Evolutionary conservation across 2,113 vertebrate species (phyloP).

Genomic region (Pristiophorus japonicus): DNA sequence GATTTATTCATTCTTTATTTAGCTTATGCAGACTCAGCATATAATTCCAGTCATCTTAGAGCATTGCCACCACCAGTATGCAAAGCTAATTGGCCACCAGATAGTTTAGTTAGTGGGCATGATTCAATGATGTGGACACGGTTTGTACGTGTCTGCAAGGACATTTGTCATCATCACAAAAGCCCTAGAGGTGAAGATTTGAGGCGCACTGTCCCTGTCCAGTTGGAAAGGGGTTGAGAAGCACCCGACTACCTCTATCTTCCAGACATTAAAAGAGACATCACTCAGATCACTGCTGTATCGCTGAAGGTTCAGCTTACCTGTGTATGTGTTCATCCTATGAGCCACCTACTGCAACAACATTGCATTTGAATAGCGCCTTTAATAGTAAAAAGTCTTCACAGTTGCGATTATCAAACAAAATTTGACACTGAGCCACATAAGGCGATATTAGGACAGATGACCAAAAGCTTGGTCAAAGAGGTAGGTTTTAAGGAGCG

Average conservation of each 20-base stretch:
- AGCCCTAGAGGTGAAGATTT: not conserved
- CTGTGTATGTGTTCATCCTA: not conserved
- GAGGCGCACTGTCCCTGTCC: not conserved
- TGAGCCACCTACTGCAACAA: not conserved
- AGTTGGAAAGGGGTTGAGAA: not conserved
- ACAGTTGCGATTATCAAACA: not conserved
- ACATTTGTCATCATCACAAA: not conserved
- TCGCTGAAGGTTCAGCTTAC: not conserved
- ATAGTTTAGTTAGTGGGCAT: not conserved
- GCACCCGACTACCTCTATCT: not conserved
- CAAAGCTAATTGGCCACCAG: not conserved
- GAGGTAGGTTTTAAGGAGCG: too few relatives aligned
- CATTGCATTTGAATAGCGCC: not conserved
- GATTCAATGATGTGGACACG: not conserved
- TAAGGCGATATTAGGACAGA: not conserved
- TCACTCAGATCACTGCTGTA: not conserved
- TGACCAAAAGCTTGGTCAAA: too few relatives aligned
- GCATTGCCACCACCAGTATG: not conserved
- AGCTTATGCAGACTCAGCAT: not conserved
- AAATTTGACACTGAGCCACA: not conserved
- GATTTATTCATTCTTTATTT: conserved; percentile 22
- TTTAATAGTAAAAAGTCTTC: not conserved
- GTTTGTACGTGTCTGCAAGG: not conserved
- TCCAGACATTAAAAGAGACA: not conserved
- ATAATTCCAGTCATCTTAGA: not conserved